Evolutionary conservation across 2,888 invertebrate species (phyloP), one percentile per base, ranked within the genome.

Genomic region (Petrolisthes cinctipes): DNA sequence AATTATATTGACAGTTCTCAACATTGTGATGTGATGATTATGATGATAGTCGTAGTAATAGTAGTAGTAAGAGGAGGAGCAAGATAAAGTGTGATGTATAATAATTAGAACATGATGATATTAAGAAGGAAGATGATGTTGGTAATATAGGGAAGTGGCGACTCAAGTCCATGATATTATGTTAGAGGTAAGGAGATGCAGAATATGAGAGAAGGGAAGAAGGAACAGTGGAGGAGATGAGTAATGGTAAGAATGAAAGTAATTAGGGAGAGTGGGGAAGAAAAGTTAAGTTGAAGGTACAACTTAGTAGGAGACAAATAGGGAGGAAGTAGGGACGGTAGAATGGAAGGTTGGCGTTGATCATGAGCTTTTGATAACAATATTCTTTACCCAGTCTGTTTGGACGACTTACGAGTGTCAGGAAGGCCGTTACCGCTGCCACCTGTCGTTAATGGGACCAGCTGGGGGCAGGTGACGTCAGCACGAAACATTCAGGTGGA

Each of bases 401-500:
- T 97, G 92, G 96, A 96, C 91, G 96, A 96, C 91, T 95, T 96
- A 91, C 95, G 99, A 91, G 94, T 98, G 91, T 98, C 99, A 93
- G 97, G 98, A 86, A 97, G 97, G 92, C 98, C 97, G 93, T 94
- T 99, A 89, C 99, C 99, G 0, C 93, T 99, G 91, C 97, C 97
- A 7, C 97, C 97, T 0, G 97, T 97, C 3, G 97, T 97, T 96
- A 98, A 98, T 92, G 98, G 98, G 83, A 97, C 97, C 0, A 97
- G 97, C 92, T 97, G 97, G 96, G 98, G 98, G 57, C 97, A 97
- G 92, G 97, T 98, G 1, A 97, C 97, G 7, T 97, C 97, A 96
- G 97, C 97, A 20, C 94, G 97, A 91, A 97, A 98, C 93, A 94
- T 98, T 86, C 95, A 96, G 91, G 97, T 97, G 92, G 99, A 99